Evolutionary conservation across 2,113 vertebrate species (phyloP).

Genomic region (Menidia beryllina): DNA sequence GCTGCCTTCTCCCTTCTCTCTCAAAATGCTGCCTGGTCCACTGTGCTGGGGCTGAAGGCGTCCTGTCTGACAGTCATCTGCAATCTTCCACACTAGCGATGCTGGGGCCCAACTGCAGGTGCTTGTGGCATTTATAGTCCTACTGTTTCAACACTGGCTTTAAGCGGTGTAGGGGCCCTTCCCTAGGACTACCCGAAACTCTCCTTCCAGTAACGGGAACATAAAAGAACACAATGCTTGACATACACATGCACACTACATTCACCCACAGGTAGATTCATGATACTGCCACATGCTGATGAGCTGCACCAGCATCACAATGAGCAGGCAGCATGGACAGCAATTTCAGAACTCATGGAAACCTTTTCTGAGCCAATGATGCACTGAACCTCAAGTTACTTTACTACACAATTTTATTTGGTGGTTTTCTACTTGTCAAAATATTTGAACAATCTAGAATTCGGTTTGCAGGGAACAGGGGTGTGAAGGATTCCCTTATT

Average conservation of each 20-base stretch:
- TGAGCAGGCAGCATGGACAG: conserved; percentile 49
- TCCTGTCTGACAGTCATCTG: conserved; percentile 93
- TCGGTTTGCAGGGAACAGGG: conserved; percentile 72
- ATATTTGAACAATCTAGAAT: conserved; percentile 82
- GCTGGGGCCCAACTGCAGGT: conserved; percentile 86
- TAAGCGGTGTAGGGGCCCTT: conserved; percentile 48
- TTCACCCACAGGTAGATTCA: conserved; percentile 19
- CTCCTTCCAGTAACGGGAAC: conserved; percentile 47
- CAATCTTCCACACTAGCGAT: conserved; percentile 91
- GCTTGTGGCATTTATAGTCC: conserved; percentile 73
- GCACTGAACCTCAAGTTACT: conserved; percentile 80
- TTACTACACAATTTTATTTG: conserved; percentile 86
- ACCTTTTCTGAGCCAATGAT: conserved; percentile 80
- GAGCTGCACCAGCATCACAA: conserved; percentile 62
- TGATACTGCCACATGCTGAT: conserved; percentile 25
- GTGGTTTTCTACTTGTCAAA: conserved; percentile 79
- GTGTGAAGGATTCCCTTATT: conserved; percentile 71
- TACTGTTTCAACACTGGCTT: conserved; percentile 63
- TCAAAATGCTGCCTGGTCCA: conserved; percentile 96
- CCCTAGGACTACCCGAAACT: conserved; percentile 65
- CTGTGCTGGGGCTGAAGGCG: conserved; percentile 91
- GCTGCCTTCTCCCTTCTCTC: conserved; percentile 93
- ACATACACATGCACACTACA: conserved; percentile 10
- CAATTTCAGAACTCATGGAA: conserved; percentile 57
- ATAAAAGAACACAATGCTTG: conserved; percentile 21